Evolutionary conservation across 2,113 vertebrate genomes (phyloP).

Genomic region (Sitta europaea): DNA sequence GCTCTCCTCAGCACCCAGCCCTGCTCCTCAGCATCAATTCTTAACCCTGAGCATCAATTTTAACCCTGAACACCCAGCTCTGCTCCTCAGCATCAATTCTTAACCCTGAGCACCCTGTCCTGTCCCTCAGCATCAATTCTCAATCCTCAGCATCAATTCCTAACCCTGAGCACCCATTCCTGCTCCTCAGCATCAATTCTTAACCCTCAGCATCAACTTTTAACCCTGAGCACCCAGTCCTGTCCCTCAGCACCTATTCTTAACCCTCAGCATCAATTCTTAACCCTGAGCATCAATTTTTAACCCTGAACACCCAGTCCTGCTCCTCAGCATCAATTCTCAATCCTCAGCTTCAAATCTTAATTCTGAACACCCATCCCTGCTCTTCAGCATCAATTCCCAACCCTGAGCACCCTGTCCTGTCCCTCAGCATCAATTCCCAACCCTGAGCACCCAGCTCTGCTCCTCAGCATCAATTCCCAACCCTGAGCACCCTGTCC

Average conservation of each 20-base stretch:
- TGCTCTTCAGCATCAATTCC: neutral
- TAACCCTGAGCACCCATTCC: no score
- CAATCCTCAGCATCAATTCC: neutral
- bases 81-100: neutral
- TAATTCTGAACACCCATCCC: no score
- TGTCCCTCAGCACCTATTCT: neutral
- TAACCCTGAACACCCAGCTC: no score
- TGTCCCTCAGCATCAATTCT: neutral
- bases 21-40: neutral
- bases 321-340: no score
- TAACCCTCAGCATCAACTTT: no score
- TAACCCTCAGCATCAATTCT: neutral
- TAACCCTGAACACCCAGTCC: neutral
- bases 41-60: neutral
- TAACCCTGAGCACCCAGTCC: neutral
- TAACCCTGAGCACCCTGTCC: no score
- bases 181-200: fast-evolving
- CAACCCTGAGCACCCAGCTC: no score
- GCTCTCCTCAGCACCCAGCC: neutral
- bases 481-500: neutral
- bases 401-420: neutral
- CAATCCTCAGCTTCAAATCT: neutral
- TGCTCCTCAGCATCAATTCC: neutral
- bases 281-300: neutral
- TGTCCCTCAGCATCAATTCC: neutral